phyloP scores from a whole-genome alignment of 2,113 vertebrate species.

The Genyomyrus donnyi region DNA sequence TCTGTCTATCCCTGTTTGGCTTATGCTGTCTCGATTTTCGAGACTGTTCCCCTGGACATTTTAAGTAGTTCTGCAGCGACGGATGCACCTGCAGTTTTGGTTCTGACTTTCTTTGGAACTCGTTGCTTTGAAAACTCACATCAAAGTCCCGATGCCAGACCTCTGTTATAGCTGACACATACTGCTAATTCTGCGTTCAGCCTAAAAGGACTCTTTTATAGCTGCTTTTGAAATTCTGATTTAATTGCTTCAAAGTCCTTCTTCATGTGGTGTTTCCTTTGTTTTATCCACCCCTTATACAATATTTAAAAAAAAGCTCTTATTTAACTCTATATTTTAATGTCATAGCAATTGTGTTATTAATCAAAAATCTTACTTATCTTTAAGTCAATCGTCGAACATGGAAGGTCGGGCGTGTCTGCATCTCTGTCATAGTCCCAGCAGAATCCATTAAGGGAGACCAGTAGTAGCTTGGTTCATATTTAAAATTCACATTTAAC shows the following conservation, averaged over 20 bases:
- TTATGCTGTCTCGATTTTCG: neutral
- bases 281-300: neutral
- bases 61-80: neutral
- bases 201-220: neutral
- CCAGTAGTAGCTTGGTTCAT: constrained; percentile 62
- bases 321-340: neutral
- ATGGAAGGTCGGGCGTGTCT: constrained; percentile 60
- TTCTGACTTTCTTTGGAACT: neutral
- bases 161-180: neutral
- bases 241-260: neutral
- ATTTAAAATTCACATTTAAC: neutral
- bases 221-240: neutral
- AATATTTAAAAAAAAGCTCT: neutral
- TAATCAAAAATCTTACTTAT: neutral
- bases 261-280: neutral
- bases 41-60: neutral
- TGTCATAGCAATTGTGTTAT: neutral
- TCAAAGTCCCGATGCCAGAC: neutral
- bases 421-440: constrained; percentile 78
- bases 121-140: neutral
- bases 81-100: neutral
- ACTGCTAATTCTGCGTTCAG: neutral
- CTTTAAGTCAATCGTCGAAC: neutral
- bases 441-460: constrained; percentile 74
- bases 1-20: neutral